phyloP scores from a whole-genome alignment of 2,797 vertebrate genomes.

The Micromesistius poutassou region DNA sequence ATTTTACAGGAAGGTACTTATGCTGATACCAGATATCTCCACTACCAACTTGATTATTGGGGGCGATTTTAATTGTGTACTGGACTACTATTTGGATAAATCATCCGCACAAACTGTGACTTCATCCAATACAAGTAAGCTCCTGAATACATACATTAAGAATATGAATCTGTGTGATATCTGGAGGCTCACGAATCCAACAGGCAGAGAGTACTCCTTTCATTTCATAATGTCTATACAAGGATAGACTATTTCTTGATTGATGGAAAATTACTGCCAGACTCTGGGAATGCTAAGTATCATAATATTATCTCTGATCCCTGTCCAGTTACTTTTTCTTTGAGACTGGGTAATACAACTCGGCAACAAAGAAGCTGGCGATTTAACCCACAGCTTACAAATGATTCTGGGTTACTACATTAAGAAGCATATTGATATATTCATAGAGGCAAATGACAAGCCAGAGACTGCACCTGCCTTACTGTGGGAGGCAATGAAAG shows the following conservation, averaged over 20 bases:
- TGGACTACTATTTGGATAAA: conserved; percentile 4
- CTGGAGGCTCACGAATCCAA: not conserved
- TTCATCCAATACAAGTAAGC: not conserved
- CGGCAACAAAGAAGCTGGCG: not conserved
- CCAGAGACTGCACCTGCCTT: no score
- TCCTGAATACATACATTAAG: conserved; percentile 6
- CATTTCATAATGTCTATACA: not conserved
- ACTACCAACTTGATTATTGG: not conserved
- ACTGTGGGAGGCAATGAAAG: no score
- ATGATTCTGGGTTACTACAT: not conserved
- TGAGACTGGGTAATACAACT: not conserved
- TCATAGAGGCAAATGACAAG: no score
- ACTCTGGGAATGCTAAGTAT: not conserved
- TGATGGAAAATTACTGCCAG: not conserved
- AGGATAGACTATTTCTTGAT: not conserved
- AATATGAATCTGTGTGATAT: conserved; percentile 11
- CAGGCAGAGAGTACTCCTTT: conserved; percentile 6
- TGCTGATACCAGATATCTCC: not conserved
- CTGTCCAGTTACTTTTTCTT: not conserved
- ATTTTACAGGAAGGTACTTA: not conserved
- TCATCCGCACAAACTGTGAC: not conserved
- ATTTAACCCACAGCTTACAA: conserved; percentile 3
- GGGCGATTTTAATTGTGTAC: no score
- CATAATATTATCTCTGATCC: conserved; percentile 12
- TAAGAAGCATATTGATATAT: no score